These are phyloP conservation scores for Pocillopora grandis DNA, from an alignment of 92 coral and sea anemone species.

Conservation along the genomic window DNA sequence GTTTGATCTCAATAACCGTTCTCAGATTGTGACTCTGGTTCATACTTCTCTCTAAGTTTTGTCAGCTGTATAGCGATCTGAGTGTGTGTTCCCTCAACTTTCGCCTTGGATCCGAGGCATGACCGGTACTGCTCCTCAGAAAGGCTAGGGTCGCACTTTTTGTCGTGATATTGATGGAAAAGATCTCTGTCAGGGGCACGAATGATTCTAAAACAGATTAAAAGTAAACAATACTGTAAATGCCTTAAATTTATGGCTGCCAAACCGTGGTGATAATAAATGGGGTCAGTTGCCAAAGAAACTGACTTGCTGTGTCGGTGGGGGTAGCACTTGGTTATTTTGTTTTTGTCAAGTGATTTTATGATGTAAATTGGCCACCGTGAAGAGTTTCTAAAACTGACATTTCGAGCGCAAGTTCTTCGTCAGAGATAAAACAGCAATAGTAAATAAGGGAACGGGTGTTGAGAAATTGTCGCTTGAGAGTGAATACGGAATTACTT, in stretches of 20 bases:
- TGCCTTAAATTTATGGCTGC: neutral
- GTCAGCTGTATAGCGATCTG: slow-evolving; percentile 84
- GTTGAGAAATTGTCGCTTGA: too few species aligned
- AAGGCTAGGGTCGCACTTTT: slow-evolving; percentile 83
- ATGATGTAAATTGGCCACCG: too few species aligned
- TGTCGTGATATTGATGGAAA: slow-evolving; percentile 86
- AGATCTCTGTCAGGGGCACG: slow-evolving; percentile 91
- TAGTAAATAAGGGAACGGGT: too few species aligned
- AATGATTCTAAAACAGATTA: slow-evolving; percentile 56
- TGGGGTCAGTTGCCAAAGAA: too few species aligned
- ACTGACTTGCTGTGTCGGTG: too few species aligned
- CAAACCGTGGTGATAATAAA: neutral
- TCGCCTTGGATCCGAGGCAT: slow-evolving; percentile 84
- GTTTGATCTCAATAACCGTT: neutral
- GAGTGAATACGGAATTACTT: too few species aligned
- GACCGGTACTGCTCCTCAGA: slow-evolving; percentile 68
- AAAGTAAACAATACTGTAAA: neutral
- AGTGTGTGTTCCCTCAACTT: slow-evolving; percentile 76
- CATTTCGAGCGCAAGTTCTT: too few species aligned
- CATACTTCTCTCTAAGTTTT: slow-evolving; percentile 69
- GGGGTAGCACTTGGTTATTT: too few species aligned
- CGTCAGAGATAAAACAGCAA: too few species aligned
- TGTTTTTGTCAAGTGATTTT: too few species aligned
- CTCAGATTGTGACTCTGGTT: slow-evolving; percentile 34
- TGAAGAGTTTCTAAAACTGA: too few species aligned